These are phyloP conservation scores for Dryocosmus kuriphilus DNA, from an alignment of 2,888 invertebrate species.

Conservation along the genomic window DNA sequence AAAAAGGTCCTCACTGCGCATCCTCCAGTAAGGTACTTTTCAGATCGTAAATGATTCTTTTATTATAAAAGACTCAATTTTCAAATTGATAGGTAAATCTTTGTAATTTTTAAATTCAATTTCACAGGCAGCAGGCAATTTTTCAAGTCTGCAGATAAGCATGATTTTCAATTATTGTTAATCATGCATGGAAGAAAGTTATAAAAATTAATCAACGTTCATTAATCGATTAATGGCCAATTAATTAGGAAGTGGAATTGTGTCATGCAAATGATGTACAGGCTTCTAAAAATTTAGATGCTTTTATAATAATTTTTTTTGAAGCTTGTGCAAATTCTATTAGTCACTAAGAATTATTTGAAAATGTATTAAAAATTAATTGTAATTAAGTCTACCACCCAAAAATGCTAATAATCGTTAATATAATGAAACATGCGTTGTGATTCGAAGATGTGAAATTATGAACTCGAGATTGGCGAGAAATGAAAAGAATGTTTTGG, in stretches of 20 bases:
- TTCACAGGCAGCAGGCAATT: slow-evolving; percentile 30
- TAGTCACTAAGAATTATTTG: background rate
- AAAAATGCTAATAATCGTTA: background rate
- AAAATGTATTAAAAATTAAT: background rate
- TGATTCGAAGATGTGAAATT: slow-evolving; percentile 21
- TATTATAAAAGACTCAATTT: background rate
- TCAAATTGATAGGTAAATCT: background rate
- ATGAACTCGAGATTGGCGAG: slow-evolving; percentile 16
- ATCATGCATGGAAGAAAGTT: slow-evolving; percentile 11
- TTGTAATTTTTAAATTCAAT: background rate
- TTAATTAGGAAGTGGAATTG: background rate
- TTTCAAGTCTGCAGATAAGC: slow-evolving; percentile 23
- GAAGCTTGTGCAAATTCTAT: slow-evolving; percentile 2
- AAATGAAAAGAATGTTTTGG: background rate
- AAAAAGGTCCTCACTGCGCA: background rate
- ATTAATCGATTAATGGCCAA: slow-evolving; percentile 4
- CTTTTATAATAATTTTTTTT: background rate
- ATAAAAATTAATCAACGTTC: background rate
- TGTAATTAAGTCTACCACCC: background rate
- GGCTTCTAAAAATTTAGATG: background rate
- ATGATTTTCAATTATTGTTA: slow-evolving; percentile 29
- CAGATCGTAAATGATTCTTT: background rate
- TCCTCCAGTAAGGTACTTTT: background rate
- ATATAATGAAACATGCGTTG: slow-evolving; percentile 14
- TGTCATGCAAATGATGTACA: slow-evolving; percentile 18